A percentile compares a stretch with the other conserved stretches of the same genome.
Evolutionary conservation across 2,888 invertebrate species (phyloP).

Genomic region (Ethmia dodecea): DNA sequence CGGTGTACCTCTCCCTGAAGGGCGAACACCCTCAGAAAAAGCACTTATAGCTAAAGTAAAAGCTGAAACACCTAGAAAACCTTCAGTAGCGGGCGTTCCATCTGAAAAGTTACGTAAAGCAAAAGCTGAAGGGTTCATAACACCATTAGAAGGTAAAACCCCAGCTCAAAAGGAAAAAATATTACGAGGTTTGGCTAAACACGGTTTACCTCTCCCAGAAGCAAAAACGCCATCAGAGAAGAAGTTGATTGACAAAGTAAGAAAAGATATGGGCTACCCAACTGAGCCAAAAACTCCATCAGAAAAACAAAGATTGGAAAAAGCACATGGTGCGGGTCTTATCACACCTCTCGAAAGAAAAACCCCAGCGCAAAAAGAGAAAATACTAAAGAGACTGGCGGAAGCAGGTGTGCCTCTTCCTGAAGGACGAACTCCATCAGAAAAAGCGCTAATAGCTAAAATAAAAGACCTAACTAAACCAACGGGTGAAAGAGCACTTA

Average conservation of each 20-base stretch:
- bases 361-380: constrained; percentile 19
- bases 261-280: constrained; percentile 5
- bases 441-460: constrained; percentile 13
- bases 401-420: constrained; percentile 12
- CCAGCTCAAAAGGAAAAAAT: constrained; percentile 26
- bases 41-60: constrained; percentile 12
- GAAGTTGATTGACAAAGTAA: constrained; percentile 20
- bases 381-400: constrained; percentile 14
- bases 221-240: constrained; percentile 29
- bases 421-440: constrained; percentile 13
- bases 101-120: constrained; percentile 19
- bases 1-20: constrained; percentile 23
- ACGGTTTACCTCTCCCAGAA: constrained; percentile 27
- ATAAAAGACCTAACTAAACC: constrained; percentile 5
- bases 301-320: constrained; percentile 11
- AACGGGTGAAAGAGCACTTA: too few relatives aligned
- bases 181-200: constrained; percentile 20
- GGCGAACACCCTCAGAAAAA: constrained; percentile 24
- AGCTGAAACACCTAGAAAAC: not conserved
- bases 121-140: constrained; percentile 20
- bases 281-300: constrained; percentile 27
- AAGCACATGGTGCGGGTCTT: constrained; percentile 19
- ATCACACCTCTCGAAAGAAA: constrained; percentile 26
- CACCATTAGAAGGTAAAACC: constrained; percentile 25
- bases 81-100: constrained; percentile 16